These are phyloP conservation scores for Rhinoptilus africanus DNA, from an alignment of 2,113 vertebrate species.

Conservation along the genomic window DNA sequence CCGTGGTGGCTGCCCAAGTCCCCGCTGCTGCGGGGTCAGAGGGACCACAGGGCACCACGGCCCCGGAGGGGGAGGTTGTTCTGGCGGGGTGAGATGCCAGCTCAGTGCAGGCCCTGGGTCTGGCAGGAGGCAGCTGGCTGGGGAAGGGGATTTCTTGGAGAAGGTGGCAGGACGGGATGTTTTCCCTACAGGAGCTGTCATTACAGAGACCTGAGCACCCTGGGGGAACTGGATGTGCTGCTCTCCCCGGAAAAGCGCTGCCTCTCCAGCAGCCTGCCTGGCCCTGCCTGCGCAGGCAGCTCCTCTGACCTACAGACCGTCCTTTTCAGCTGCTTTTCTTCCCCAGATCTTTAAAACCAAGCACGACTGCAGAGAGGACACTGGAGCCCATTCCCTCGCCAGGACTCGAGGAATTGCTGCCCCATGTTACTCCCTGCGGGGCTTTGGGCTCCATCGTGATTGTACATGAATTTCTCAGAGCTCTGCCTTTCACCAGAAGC, in stretches of 20 bases:
- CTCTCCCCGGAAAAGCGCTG: background rate
- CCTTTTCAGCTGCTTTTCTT: background rate
- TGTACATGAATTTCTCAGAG: background rate
- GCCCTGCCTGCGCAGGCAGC: background rate
- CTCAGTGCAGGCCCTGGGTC: background rate
- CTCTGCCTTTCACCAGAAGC: background rate
- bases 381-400: background rate
- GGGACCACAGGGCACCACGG: accelerated
- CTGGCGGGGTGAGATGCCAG: background rate
- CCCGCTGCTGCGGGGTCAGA: accelerated
- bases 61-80: background rate
- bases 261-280: background rate
- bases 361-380: background rate
- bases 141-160: background rate
- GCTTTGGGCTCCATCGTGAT: background rate
- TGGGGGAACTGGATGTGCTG: background rate
- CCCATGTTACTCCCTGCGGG: background rate
- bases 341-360: background rate
- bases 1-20: background rate
- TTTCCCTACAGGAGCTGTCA: background rate
- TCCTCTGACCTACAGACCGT: background rate
- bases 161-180: background rate
- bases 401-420: background rate
- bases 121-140: background rate
- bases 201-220: background rate